Conservation (phyloP, 2,113 vertebrate species). For the Sula dactylatra region DNA sequence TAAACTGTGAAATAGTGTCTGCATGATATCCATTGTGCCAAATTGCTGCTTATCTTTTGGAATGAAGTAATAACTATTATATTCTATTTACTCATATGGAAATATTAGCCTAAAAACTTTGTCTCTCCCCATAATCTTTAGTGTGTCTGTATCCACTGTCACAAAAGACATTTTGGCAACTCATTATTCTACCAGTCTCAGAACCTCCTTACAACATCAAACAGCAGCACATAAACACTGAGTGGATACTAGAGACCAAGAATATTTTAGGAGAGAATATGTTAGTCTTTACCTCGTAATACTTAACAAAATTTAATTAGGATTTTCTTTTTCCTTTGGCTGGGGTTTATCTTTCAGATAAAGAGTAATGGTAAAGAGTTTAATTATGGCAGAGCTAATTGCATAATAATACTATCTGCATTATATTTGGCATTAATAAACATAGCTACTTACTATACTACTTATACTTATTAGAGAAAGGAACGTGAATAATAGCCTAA, state of each 20-base stretch:
- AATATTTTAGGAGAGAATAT: background rate
- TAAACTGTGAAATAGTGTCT: slow-evolving; percentile 87
- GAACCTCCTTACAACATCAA: background rate
- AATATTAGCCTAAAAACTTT: slow-evolving; percentile 26
- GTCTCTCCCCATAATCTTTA: background rate
- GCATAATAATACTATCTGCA: background rate
- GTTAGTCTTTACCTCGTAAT: background rate
- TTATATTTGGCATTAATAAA: background rate
- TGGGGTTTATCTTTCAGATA: background rate
- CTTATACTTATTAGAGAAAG: background rate
- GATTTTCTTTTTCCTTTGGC: slow-evolving; percentile 7
- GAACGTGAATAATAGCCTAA: background rate
- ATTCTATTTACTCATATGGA: slow-evolving; percentile 37
- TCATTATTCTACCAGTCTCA: background rate
- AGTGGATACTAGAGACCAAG: background rate
- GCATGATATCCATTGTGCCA: slow-evolving; percentile 71
- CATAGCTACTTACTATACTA: background rate
- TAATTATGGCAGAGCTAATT: background rate
- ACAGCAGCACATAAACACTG: background rate
- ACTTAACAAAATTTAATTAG: background rate
- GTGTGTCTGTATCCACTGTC: background rate
- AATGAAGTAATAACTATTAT: slow-evolving; percentile 63
- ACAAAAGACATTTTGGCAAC: background rate
- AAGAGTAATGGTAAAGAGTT: background rate
- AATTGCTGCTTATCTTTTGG: slow-evolving; percentile 51